Evolutionary conservation across 2,113 vertebrate species (phyloP), one percentile per base, ranked within the genome.

Genomic region (Rhodinocichla rosea): DNA sequence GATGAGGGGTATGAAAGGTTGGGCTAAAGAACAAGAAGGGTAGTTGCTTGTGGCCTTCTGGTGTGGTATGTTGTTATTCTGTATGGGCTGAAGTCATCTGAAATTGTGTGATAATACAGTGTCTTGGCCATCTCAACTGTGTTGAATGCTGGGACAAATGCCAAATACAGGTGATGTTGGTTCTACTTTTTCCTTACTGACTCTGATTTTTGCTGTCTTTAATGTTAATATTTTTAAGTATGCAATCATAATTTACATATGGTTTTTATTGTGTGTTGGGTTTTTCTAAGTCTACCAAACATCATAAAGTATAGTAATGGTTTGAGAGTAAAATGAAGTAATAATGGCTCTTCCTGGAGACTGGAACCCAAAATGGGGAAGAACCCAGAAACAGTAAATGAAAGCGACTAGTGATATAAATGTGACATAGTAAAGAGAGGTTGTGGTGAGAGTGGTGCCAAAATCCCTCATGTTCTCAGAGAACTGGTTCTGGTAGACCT

Each of bases 401-500:
- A 59, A 91, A 53, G 8, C 24, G 15, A 24, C 7, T 40, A 24
- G 24, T 22, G 33, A 26, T 26, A 22, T 16, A 56, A 67, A 56
- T 45, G 8, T 50, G 53, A 10, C 6, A 13, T 26, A 15, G 13
- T 33, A 73, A 87, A 73, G 28, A 10, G 71, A 60, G 20, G 10
- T 0, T 0, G 1, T 2, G 20, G 12, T 28, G n/a, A 81, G 6
- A 64, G n/a, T 10, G 11, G 13, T 56, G 37, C 22, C 21, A 40
- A 60, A 82, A 53, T 27, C 9, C 15, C 6, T 57, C 15, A 15
- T 32, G 27, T 7, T 56, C 21, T 55, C 13, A 44, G 18, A 60
- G 35, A 37, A 55, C 44, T 11, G 2, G 11, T 50, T 35, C 9
- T 50, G 35, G 5, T 39, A 42, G 5, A 4, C 28, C 22, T 53